These are phyloP conservation scores for Macrosiphum euphorbiae DNA, from an alignment of 2,888 invertebrate species.

Conservation along the genomic window DNA sequence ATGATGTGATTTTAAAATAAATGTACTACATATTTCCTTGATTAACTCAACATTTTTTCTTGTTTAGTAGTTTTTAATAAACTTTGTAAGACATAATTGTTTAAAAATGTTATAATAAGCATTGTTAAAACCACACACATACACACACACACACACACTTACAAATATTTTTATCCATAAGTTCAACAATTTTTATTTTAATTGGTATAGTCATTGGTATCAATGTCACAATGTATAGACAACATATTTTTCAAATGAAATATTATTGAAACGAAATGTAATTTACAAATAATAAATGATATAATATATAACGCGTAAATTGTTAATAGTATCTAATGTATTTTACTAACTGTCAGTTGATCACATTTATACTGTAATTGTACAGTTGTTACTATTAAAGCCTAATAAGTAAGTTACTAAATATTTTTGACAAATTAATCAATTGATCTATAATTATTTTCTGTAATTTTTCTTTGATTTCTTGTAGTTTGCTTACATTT, in stretches of 20 bases:
- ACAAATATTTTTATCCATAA: not conserved
- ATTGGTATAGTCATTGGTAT: not conserved
- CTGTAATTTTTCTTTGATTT: not conserved
- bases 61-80: not conserved
- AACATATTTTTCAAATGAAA: not conserved
- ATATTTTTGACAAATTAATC: not conserved
- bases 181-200: not conserved
- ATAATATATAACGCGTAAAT: not conserved
- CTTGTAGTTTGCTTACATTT: not conserved
- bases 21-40: not conserved
- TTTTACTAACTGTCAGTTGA: not conserved
- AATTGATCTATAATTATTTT: not conserved
- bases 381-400: no score
- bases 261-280: not conserved
- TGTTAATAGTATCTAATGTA: not conserved
- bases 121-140: not conserved
- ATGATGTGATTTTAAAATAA: not conserved
- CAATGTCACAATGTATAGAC: not conserved
- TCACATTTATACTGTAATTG: not conserved
- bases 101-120: not conserved
- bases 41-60: not conserved
- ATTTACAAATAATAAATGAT: not conserved
- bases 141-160: not conserved
- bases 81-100: not conserved
- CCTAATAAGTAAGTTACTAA: not conserved